Percentiles rank a stretch among this genome's conserved stretches.
phyloP scores from a whole-genome alignment of 2,888 invertebrate species.

The Drosophila colorata region DNA sequence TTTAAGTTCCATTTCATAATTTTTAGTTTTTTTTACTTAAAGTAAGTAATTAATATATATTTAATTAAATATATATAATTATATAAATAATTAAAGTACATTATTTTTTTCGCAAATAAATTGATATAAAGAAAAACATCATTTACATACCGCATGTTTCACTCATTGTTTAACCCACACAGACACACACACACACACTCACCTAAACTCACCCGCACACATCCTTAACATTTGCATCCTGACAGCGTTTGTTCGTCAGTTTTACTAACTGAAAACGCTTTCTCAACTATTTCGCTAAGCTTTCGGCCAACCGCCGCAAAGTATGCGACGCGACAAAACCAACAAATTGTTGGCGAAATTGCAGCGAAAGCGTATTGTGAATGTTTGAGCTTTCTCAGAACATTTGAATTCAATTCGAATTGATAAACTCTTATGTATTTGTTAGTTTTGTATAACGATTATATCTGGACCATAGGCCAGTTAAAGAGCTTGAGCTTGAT shows the following conservation, averaged over 20 bases:
- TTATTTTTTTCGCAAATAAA: slow-evolving; percentile 63
- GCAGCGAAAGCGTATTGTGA: slow-evolving; percentile 18
- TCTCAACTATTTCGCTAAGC: slow-evolving; percentile 6
- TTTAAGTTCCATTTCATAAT: slow-evolving; percentile 63
- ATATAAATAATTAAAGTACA: slow-evolving; percentile 25
- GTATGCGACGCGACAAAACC: not conserved
- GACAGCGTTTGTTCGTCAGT: not conserved
- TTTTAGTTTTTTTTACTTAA: slow-evolving; percentile 51
- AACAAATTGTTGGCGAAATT: slow-evolving; percentile 2
- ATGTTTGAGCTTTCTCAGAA: slow-evolving; percentile 23
- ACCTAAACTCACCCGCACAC: slow-evolving; percentile 15
- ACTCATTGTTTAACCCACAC: slow-evolving; percentile 35
- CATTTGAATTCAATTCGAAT: not conserved
- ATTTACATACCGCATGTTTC: slow-evolving; percentile 51
- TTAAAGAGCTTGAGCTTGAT: slow-evolving; percentile 57
- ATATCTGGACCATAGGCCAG: slow-evolving; percentile 32
- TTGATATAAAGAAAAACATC: slow-evolving; percentile 40
- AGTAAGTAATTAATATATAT: slow-evolving; percentile 42
- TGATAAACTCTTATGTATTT: slow-evolving; percentile 20
- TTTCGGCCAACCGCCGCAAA: slow-evolving; percentile 2
- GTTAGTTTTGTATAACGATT: slow-evolving; percentile 27
- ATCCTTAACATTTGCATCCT: slow-evolving; percentile 9
- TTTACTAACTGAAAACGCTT: slow-evolving; percentile 11
- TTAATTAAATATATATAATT: slow-evolving; percentile 14
- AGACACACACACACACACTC: slow-evolving; percentile 28